phyloP scores from a whole-genome alignment of 2,113 vertebrate genomes.

The Archilochus colubris region DNA sequence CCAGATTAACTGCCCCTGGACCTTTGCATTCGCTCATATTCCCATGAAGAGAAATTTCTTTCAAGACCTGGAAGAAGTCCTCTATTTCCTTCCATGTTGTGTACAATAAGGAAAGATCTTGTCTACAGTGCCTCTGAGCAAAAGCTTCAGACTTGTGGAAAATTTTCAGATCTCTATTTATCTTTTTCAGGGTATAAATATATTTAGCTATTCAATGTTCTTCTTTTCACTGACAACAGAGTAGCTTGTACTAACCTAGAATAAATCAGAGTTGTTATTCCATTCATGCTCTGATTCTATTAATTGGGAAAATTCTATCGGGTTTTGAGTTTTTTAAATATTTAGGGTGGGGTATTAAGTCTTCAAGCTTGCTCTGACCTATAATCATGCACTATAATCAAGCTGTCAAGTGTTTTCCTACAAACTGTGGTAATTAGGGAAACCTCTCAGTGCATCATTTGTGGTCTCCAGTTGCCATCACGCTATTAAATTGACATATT shows the following conservation, averaged over 20 bases:
- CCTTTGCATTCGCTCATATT: accelerated
- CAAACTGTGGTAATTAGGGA: not conserved
- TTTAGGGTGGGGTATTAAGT: not conserved
- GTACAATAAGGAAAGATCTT: not conserved
- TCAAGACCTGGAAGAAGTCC: not conserved
- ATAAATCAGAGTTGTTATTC: not conserved
- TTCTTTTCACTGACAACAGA: not conserved
- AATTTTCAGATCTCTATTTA: not conserved
- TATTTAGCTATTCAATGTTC: not conserved
- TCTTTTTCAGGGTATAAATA: not conserved
- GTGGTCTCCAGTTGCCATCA: not conserved
- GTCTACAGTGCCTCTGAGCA: not conserved
- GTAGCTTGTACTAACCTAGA: not conserved
- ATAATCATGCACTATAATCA: not conserved
- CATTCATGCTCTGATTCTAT: not conserved
- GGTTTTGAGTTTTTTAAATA: not conserved
- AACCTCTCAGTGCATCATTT: not conserved
- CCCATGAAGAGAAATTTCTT: not conserved
- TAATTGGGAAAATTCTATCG: not conserved
- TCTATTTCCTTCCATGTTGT: not conserved
- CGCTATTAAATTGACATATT: not conserved
- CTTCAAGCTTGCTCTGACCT: not conserved
- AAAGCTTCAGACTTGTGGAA: not conserved
- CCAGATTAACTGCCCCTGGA: not conserved
- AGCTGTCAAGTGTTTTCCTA: not conserved